Conservation (phyloP, 2,113 vertebrate genomes). For the Gasterosteus aculeatus region DNA sequence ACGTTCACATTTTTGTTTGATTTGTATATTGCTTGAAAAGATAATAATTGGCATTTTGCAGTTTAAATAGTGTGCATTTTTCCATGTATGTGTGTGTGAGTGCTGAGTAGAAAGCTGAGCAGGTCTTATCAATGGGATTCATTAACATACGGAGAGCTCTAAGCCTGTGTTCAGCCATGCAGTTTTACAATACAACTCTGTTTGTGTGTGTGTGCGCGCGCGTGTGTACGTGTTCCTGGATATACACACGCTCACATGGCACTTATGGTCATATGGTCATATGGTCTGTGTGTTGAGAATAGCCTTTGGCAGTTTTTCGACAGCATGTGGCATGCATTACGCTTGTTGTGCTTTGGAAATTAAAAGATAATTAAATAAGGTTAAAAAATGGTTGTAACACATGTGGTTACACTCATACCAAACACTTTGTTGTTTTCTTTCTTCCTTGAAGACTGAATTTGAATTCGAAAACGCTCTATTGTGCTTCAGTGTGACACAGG, state of each 20-base stretch:
- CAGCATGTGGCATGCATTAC: background rate
- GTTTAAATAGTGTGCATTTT: background rate
- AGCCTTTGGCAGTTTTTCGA: constrained; percentile 8
- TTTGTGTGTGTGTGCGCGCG: constrained; percentile 17
- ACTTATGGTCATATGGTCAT: background rate
- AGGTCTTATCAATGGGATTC: constrained; percentile 73
- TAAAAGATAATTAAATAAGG: background rate
- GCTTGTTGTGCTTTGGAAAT: constrained; percentile 4
- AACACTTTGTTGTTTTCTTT: background rate
- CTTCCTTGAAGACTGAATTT: background rate
- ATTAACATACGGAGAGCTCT: constrained; percentile 67
- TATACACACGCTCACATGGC: constrained; percentile 18
- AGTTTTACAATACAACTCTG: constrained; percentile 55
- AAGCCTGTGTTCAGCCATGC: constrained; percentile 62
- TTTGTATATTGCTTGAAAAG: background rate
- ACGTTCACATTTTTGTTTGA: background rate
- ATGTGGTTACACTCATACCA: background rate
- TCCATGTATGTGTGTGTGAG: constrained; percentile 31
- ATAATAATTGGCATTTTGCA: background rate
- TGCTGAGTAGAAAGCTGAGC: constrained; percentile 61
- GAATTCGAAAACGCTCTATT: background rate
- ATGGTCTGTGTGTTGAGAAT: background rate
- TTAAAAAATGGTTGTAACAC: background rate
- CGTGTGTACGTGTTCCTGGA: constrained; percentile 14
- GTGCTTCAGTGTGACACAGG: constrained; percentile 19